Percentiles rank a stretch among this genome's conserved stretches.
phyloP scores from a whole-genome alignment of 35 echinoderm and acorn worm species.

The Diadema setosum region DNA sequence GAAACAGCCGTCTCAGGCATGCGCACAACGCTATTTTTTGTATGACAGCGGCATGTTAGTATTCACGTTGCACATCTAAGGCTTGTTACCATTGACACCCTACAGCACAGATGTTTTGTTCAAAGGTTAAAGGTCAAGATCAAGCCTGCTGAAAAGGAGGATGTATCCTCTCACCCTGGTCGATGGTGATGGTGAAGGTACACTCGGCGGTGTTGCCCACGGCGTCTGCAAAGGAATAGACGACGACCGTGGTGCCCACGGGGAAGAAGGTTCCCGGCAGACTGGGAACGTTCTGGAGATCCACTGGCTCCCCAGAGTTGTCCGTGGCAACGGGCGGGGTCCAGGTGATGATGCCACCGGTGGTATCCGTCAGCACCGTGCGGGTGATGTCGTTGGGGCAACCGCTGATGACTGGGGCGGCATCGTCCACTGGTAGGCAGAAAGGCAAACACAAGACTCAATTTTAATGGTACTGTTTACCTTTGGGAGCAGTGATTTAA shows the following conservation, averaged over 20 bases:
- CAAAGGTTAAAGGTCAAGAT: no score
- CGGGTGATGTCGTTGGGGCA: not conserved
- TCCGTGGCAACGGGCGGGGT: slow-evolving; percentile 28
- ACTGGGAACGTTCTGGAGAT: not conserved
- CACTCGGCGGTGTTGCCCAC: not conserved
- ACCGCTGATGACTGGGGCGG: not conserved
- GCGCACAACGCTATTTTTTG: no score
- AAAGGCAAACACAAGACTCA: no score
- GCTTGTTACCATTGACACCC: no score
- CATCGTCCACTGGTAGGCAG: not conserved
- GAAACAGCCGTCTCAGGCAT: no score
- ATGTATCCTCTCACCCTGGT: slow-evolving; percentile 36
- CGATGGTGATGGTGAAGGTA: slow-evolving; percentile 13
- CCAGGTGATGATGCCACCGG: slow-evolving; percentile 17
- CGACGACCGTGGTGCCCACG: not conserved
- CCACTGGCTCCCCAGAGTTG: slow-evolving; percentile 31
- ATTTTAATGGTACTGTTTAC: no score
- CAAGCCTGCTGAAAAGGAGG: no score
- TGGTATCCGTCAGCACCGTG: not conserved
- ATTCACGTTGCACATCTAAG: no score
- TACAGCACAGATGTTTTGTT: no score
- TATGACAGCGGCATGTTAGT: no score
- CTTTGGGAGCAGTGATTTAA: no score
- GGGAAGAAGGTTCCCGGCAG: not conserved
- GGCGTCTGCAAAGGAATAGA: slow-evolving; percentile 1